A percentile compares a stretch with the other conserved stretches of the same genome.
phyloP scores from a whole-genome alignment of 2,888 invertebrate species.

The Hanleya hanleyi region DNA sequence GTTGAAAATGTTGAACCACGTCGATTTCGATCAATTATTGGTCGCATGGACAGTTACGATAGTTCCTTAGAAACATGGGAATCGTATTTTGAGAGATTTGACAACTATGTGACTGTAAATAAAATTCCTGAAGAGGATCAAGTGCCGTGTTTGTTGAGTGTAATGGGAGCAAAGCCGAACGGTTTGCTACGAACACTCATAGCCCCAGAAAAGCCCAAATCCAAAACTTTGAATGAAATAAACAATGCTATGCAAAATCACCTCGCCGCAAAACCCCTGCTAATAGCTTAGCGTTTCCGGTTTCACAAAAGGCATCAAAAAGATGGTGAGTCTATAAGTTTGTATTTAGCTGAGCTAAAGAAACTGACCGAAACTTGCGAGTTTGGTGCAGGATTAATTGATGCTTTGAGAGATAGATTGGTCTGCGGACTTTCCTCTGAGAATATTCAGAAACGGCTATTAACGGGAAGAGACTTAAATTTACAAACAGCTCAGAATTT shows the following conservation, averaged over 20 bases:
- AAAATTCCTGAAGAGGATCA: conserved; percentile 22
- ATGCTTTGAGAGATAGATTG: conserved; percentile 33
- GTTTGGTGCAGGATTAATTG: conserved; percentile 22
- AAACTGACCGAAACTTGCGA: conserved; percentile 33
- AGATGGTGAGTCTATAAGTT: conserved; percentile 14
- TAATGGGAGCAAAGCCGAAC: conserved; percentile 38
- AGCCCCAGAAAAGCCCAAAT: conserved; percentile 30
- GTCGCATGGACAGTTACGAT: conserved; percentile 5
- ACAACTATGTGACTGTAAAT: conserved; percentile 35
- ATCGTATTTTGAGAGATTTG: conserved; percentile 29
- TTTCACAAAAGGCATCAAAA: conserved; percentile 14
- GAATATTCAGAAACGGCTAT: conserved; percentile 24
- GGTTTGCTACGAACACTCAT: conserved; percentile 7
- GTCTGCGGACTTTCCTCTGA: conserved; percentile 34
- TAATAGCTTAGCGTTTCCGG: conserved; percentile 32
- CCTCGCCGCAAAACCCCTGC: conserved; percentile 28
- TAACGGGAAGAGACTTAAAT: conserved; percentile 20
- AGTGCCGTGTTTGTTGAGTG: conserved; percentile 27
- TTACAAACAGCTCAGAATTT: conserved; percentile 21
- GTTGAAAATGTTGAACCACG: too few relatives aligned
- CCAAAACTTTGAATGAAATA: conserved; percentile 27
- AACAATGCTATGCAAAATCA: conserved; percentile 21
- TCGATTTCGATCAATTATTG: conserved; percentile 7
- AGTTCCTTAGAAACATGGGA: conserved; percentile 23
- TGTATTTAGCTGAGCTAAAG: conserved; percentile 25